Percentiles rank a stretch among this genome's conserved stretches.
phyloP scores from a whole-genome alignment of 2,888 invertebrate species.

The Fabriciana adippe region DNA sequence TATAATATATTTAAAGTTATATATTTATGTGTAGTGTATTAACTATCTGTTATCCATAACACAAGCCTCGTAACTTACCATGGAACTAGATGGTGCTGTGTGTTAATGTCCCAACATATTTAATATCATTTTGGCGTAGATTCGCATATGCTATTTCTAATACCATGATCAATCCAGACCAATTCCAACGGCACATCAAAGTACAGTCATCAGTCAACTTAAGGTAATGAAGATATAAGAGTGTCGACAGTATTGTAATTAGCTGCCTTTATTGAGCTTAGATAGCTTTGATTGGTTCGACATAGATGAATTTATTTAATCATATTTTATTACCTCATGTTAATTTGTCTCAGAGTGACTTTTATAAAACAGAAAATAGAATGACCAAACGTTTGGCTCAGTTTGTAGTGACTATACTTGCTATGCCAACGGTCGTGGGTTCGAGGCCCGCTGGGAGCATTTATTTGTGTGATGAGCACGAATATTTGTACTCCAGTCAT shows the following conservation, averaged over 20 bases:
- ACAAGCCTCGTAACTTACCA: too few species aligned
- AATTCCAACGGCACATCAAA: constrained; percentile 50
- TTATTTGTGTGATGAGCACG: too few species aligned
- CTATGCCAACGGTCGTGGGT: too few species aligned
- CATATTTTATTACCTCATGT: constrained; percentile 16
- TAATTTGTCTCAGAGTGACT: constrained; percentile 21
- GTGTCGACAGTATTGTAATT: constrained; percentile 65
- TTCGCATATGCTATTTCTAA: constrained; percentile 30
- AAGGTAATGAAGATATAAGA: constrained; percentile 59
- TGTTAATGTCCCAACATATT: too few species aligned
- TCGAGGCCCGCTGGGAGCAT: too few species aligned
- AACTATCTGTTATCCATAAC: too few species aligned
- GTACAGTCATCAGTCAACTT: constrained; percentile 58
- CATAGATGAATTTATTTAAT: constrained; percentile 44
- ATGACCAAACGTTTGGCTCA: too few species aligned
- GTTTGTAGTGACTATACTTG: too few species aligned
- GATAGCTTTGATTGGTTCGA: constrained; percentile 52
- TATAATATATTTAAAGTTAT: too few species aligned
- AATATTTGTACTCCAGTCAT: too few species aligned
- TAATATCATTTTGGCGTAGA: neutral
- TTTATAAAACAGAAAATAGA: neutral
- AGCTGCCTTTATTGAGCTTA: constrained; percentile 59
- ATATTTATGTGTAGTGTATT: too few species aligned
- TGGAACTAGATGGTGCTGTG: too few species aligned
- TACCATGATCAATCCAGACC: constrained; percentile 40